phyloP scores from a whole-genome alignment of 1,140 invertebrate genomes.

The Drosophila ananassae region DNA sequence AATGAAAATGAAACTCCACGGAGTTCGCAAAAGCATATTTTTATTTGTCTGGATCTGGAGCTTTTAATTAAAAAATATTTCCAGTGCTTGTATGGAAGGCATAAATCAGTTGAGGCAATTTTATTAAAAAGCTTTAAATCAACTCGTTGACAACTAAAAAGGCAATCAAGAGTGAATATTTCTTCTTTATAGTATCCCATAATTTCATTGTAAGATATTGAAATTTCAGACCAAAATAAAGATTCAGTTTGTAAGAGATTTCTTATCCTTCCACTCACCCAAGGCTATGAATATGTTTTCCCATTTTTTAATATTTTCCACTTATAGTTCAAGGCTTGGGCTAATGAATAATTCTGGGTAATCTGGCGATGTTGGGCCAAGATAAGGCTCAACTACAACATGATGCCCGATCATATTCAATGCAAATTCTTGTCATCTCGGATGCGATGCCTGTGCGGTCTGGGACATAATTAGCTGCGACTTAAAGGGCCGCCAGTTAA shows the following conservation, averaged over 20 bases:
- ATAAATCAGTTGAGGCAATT: conserved; percentile 32
- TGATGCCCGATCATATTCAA: conserved; percentile 57
- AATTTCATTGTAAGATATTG: too few relatives aligned
- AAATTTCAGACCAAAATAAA: too few relatives aligned
- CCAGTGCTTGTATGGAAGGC: conserved; percentile 10
- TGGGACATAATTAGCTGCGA: conserved; percentile 72
- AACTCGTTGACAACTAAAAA: conserved; percentile 6
- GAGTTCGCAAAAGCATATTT: conserved; percentile 36
- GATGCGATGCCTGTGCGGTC: conserved; percentile 60
- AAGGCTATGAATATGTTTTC: neutral
- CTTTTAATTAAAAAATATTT: conserved; percentile 55
- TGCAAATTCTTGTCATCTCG: conserved; percentile 68
- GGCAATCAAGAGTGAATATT: neutral
- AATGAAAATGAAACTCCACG: conserved; percentile 56
- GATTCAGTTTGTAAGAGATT: too few relatives aligned
- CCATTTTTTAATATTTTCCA: neutral
- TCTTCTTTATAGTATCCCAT: neutral
- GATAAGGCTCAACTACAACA: conserved; percentile 39
- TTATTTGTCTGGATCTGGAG: conserved; percentile 19
- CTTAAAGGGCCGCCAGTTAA: conserved; percentile 61
- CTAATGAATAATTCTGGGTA: conserved; percentile 17
- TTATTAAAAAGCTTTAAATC: conserved; percentile 38
- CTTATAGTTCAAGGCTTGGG: neutral
- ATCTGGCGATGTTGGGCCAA: conserved; percentile 12
- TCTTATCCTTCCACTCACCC: neutral